phyloP scores from a whole-genome alignment of 2,888 invertebrate genomes.

The Acleris laterana region DNA sequence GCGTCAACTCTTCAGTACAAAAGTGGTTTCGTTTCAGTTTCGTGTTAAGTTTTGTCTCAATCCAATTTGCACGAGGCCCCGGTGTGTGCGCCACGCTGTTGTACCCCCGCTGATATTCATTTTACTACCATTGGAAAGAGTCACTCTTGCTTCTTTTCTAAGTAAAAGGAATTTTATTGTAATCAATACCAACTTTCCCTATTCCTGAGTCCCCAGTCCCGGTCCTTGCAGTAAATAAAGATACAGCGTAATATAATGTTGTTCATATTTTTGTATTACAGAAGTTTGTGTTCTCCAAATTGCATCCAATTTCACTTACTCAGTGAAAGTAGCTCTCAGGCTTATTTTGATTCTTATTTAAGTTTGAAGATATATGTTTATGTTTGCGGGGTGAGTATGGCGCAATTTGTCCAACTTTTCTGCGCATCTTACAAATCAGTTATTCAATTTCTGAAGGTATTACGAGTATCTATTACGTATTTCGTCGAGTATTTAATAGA shows the following conservation, averaged over 20 bases:
- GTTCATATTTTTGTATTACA: conserved; percentile 22
- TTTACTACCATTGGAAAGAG: conserved; percentile 22
- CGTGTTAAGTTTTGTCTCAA: not conserved
- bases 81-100: not conserved
- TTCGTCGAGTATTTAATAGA: too few species aligned
- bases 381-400: too few species aligned
- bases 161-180: conserved; percentile 30
- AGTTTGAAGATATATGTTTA: not conserved
- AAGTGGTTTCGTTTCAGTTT: too few species aligned
- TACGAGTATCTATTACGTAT: too few species aligned
- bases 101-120: not conserved
- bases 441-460: too few species aligned
- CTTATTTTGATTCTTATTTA: not conserved
- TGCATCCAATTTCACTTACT: conserved; percentile 14
- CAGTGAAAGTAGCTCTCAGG: not conserved
- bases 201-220: conserved; percentile 10
- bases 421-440: too few species aligned
- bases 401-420: too few species aligned
- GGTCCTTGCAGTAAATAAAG: conserved; percentile 30
- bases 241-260: conserved; percentile 20
- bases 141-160: conserved; percentile 14
- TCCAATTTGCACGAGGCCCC: not conserved
- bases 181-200: conserved; percentile 31
- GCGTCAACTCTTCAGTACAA: too few species aligned
- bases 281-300: conserved; percentile 12